A percentile compares a stretch with the other conserved stretches of the same genome.
Conservation (phyloP, 2,113 vertebrate species). For the Actenoides hombroni region DNA sequence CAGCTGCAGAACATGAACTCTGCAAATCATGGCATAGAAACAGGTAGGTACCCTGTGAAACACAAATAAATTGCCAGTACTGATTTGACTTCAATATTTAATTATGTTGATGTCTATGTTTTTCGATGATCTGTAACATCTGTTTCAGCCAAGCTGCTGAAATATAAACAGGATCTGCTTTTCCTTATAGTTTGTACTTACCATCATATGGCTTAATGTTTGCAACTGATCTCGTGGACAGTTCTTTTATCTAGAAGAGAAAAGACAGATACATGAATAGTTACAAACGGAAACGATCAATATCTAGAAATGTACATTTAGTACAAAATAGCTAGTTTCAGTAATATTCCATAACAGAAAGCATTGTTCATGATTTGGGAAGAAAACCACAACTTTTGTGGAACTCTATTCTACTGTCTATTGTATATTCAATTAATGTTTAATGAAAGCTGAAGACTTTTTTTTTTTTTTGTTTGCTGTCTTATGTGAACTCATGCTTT, state of each 20-base stretch:
- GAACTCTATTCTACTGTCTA: background rate
- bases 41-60: background rate
- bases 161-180: background rate
- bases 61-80: background rate
- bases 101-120: background rate
- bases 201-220: constrained; percentile 72
- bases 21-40: background rate
- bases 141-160: background rate
- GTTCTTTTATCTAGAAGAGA: constrained; percentile 79
- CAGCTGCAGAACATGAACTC: background rate
- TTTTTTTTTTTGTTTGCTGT: background rate
- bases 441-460: background rate
- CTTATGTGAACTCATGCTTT: background rate
- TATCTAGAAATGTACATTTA: background rate
- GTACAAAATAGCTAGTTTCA: background rate
- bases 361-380: background rate
- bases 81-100: background rate
- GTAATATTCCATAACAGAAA: background rate
- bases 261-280: background rate
- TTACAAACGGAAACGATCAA: background rate
- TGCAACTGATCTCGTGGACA: constrained; percentile 68
- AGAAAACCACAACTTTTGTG: background rate
- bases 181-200: constrained; percentile 52
- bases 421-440: background rate
- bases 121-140: background rate